These are phyloP conservation scores for Gavialis gangeticus DNA, from an alignment of 2,113 vertebrate species.

Conservation along the genomic window DNA sequence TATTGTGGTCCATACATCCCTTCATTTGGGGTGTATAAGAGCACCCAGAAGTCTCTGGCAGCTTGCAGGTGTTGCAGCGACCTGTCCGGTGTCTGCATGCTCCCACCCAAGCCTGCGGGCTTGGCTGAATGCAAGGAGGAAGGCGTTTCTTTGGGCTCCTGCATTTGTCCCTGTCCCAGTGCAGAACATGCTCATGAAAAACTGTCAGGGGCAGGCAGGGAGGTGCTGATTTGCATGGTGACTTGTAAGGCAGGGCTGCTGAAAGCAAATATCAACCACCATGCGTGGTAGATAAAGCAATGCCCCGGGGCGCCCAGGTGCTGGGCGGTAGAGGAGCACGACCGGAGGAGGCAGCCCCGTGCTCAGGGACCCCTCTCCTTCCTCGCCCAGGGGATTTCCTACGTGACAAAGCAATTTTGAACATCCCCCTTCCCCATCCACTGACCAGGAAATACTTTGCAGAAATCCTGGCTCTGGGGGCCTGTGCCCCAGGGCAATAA, in stretches of 20 bases:
- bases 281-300: not conserved
- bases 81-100: not conserved
- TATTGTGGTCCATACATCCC: not conserved
- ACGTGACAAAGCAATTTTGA: too few relatives aligned
- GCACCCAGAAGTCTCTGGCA: not conserved
- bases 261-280: too few relatives aligned
- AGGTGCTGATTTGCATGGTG: too few relatives aligned
- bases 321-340: too few relatives aligned
- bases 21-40: not conserved
- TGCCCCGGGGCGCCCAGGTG: not conserved
- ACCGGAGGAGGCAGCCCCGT: not conserved
- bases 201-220: not conserved
- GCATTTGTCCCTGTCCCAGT: accelerated
- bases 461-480: not conserved
- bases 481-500: not conserved
- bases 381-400: not conserved
- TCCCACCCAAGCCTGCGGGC: too few relatives aligned
- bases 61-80: not conserved
- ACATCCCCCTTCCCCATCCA: not conserved
- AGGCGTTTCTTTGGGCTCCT: not conserved
- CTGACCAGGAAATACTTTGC: not conserved
- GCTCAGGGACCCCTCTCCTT: too few relatives aligned
- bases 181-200: not conserved
- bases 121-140: not conserved
- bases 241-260: too few relatives aligned